Conservation (phyloP, 2,888 invertebrate genomes). For the Phortica magna region DNA sequence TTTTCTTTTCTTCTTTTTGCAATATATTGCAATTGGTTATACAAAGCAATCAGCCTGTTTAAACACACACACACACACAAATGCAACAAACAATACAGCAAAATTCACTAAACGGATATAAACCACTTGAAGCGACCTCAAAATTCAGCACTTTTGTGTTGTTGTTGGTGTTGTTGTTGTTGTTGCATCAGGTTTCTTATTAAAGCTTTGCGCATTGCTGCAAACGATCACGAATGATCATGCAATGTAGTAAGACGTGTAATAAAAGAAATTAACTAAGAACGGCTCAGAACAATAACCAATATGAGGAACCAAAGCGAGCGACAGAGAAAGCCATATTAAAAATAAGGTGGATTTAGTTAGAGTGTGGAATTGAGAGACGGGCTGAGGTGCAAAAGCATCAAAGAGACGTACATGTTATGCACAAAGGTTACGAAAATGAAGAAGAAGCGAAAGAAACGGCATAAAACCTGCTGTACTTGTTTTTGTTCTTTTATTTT, state of each 20-base stretch:
- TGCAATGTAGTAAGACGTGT: no score
- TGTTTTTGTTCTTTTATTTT: slow-evolving; percentile 51
- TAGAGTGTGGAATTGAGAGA: background rate
- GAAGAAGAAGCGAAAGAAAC: no score
- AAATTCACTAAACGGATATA: slow-evolving; percentile 62
- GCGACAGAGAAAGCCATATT: background rate
- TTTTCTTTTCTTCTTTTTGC: background rate
- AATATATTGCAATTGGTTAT: background rate
- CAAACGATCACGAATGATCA: background rate
- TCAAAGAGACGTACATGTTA: slow-evolving; percentile 9
- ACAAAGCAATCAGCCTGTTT: background rate
- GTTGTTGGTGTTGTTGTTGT: background rate
- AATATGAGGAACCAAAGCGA: background rate
- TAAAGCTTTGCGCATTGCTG: slow-evolving; percentile 12
- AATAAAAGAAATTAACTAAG: background rate
- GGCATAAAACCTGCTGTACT: slow-evolving; percentile 64
- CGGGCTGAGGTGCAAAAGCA: background rate
- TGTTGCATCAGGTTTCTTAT: background rate
- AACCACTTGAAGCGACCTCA: slow-evolving; percentile 67
- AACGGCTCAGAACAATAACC: background rate
- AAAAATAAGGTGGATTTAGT: background rate
- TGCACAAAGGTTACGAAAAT: slow-evolving; percentile 1
- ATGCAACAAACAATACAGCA: background rate
- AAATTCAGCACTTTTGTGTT: slow-evolving; percentile 39
- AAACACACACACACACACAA: background rate